Percentiles rank a stretch among this genome's conserved stretches.
These are phyloP conservation scores for Circaetus cinerascens DNA, from an alignment of 2,113 vertebrate species.

Conservation along the genomic window DNA sequence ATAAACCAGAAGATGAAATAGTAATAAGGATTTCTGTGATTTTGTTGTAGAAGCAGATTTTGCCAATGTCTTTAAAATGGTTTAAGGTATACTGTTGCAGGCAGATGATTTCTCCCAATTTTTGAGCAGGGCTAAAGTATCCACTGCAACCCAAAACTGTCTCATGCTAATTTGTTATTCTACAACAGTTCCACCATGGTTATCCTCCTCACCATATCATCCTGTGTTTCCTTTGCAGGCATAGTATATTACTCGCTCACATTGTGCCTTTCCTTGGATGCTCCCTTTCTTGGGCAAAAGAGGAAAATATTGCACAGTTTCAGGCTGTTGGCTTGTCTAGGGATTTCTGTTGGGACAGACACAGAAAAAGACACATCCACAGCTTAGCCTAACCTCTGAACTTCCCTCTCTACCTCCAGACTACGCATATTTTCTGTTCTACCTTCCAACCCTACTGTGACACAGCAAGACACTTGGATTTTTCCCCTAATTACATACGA, in stretches of 20 bases:
- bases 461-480: slow-evolving; percentile 8
- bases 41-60: neutral
- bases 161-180: neutral
- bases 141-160: neutral
- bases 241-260: neutral
- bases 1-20: neutral
- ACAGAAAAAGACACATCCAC: neutral
- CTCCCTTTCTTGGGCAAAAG: neutral
- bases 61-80: neutral
- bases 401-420: neutral
- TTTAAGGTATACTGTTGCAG: neutral
- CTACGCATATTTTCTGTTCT: neutral
- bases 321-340: neutral
- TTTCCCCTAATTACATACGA: slow-evolving; percentile 32
- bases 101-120: neutral
- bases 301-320: neutral
- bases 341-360: neutral
- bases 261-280: accelerated
- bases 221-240: neutral
- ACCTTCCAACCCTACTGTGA: slow-evolving; percentile 6
- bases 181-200: neutral
- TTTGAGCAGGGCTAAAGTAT: neutral
- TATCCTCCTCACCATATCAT: neutral
- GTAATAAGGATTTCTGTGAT: neutral
- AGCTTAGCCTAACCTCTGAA: neutral